phyloP scores from a whole-genome alignment of 1,140 invertebrate genomes.

The Babylonia areolata region DNA sequence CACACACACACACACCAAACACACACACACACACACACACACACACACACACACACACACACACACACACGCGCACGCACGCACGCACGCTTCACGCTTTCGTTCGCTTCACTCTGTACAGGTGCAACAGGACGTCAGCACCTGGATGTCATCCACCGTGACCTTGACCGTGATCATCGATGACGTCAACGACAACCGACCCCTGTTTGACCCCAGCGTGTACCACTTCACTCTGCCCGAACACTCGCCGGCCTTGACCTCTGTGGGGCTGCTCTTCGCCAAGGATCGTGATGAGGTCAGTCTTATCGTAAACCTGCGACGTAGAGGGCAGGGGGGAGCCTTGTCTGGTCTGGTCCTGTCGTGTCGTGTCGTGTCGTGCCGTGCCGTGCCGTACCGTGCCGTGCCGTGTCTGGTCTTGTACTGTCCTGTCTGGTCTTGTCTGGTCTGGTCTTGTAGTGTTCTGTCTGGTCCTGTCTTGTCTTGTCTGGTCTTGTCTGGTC shows the following conservation, averaged over 20 bases:
- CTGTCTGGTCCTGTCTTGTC: too few relatives aligned
- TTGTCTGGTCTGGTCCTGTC: conserved; percentile 41
- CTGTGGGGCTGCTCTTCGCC: background rate
- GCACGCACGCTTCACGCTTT: background rate
- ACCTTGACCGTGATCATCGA: background rate
- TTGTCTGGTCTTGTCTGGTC: too few relatives aligned
- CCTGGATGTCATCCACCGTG: background rate
- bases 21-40: conserved; percentile 21
- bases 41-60: conserved; percentile 25
- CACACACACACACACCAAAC: conserved; percentile 18
- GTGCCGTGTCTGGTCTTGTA: conserved; percentile 36
- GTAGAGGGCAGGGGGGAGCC: too few relatives aligned
- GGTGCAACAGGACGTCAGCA: conserved; percentile 18
- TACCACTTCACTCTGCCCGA: background rate
- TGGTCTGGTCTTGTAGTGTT: too few relatives aligned
- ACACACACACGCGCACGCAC: background rate
- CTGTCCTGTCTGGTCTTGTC: conserved; percentile 26
- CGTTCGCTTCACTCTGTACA: background rate
- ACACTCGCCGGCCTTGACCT: background rate
- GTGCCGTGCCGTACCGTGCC: conserved; percentile 38
- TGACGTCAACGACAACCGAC: conserved; percentile 35
- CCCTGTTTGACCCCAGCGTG: background rate
- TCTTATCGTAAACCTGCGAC: too few relatives aligned
- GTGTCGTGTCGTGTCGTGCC: conserved; percentile 44
- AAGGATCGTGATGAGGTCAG: background rate